A percentile compares a stretch with the other conserved stretches of the same genome.
Evolutionary conservation across 2,797 vertebrate genomes (phyloP).

Genomic region (Gephyroberyx darwinii): DNA sequence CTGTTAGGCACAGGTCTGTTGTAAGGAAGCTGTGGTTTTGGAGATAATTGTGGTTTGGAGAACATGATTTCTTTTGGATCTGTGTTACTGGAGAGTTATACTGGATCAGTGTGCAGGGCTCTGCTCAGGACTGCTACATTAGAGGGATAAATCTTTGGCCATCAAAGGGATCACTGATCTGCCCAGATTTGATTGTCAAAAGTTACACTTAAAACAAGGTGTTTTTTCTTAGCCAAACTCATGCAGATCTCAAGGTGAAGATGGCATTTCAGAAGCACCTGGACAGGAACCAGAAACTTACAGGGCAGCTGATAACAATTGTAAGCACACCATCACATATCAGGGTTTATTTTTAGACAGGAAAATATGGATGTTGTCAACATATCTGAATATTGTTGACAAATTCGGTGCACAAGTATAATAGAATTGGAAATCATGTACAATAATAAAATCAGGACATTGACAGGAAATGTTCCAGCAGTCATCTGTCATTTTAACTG

Average conservation of each 20-base stretch:
- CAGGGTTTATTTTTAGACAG: constrained; percentile 37
- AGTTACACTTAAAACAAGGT: constrained; percentile 5
- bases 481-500: constrained; percentile 19
- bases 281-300: constrained; percentile 20
- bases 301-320: constrained; percentile 55
- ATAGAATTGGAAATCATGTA: constrained; percentile 23
- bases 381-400: not conserved
- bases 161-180: constrained; percentile 28
- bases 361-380: constrained; percentile 6
- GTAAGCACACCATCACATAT: constrained; percentile 68
- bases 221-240: constrained; percentile 28
- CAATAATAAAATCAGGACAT: not conserved
- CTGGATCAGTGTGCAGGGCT: constrained; percentile 58
- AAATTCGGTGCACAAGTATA: constrained; percentile 7
- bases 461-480: constrained; percentile 14
- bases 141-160: constrained; percentile 18
- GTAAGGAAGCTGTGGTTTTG: constrained; percentile 44
- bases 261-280: constrained; percentile 27
- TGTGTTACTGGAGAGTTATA: constrained; percentile 57
- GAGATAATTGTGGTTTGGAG: constrained; percentile 51
- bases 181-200: constrained; percentile 26
- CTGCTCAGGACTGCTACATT: constrained; percentile 59
- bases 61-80: constrained; percentile 61
- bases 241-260: constrained; percentile 33
- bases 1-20: constrained; percentile 66